Evolutionary conservation across 2,888 invertebrate genomes (phyloP), one percentile per base, ranked within the genome.

Genomic region (Apodemia hepburni): DNA sequence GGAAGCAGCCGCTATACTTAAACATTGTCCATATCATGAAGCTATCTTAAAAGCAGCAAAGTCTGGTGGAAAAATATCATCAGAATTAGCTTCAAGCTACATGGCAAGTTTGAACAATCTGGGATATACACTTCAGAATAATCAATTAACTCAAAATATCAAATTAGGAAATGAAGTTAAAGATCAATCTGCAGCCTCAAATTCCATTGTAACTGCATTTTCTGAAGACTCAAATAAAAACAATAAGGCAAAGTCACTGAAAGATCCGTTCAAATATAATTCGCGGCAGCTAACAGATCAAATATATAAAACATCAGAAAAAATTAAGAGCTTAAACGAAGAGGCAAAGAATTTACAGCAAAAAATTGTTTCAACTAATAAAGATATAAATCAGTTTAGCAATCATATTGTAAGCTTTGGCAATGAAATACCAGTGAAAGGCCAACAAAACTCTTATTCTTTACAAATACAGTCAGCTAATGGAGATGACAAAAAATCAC

Each of bases 401-500:
- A 71, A 75, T 0, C 77, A 78, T 38, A 54, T 54, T 54, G 54
- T 54, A 7, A 54, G 54, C 12, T 67, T 71, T 7, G 61, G 64
- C 11, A 76, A 77, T 9, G 78, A 81, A 22, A 87, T 94, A 51
- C 93, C 93, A 0, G 73, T 93, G 0, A 92, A 93, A 73, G 94
- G 93, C 0, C 91, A 93, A 33, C 87, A 92, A 17, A 94, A 94
- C 1, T 93, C 93, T 3, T 97, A 96, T 75, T 94, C 95, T 0
- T 82, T 97, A 15, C 96, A 97, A 78, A 96, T 96, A 60, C 96
- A 96, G 74, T 91, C 95, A 0, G 93, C 94, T 69, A 74, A 90
- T 78, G 69, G 75, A 4, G 76, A 77, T 58, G 89, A 91, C 0
- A 90, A 92, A 66, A 85, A 84, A 5, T 85, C 88, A 9, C 90